These are phyloP conservation scores for Caenorhabditis virilis DNA, from an alignment of 2,888 invertebrate genomes.

Conservation along the genomic window DNA sequence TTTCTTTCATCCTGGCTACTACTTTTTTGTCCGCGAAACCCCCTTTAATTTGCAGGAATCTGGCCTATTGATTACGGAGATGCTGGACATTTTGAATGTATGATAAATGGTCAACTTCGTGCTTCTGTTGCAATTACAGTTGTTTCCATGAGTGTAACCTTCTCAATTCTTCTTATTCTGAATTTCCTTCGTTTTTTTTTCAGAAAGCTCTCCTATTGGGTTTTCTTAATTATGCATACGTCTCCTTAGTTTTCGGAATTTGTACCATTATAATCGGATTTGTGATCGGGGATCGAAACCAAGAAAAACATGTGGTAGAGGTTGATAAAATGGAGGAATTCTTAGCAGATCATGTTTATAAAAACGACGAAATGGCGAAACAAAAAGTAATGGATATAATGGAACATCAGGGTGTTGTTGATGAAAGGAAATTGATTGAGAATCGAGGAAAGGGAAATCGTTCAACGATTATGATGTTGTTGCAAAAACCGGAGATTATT, in stretches of 20 bases:
- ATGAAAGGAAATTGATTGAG: constrained; percentile 21
- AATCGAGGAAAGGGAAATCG: constrained; percentile 17
- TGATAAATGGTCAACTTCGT: constrained; percentile 21
- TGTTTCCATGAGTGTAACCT: constrained; percentile 12
- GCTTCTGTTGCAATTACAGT: constrained; percentile 22
- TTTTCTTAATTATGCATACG: constrained; percentile 22
- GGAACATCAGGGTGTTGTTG: constrained; percentile 14
- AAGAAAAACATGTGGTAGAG: constrained; percentile 11
- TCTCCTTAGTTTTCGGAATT: constrained; percentile 15
- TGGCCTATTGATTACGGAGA: constrained; percentile 39
- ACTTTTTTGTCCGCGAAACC: no score
- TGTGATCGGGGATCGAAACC: neutral
- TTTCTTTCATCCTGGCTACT: no score
- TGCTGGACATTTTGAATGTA: constrained; percentile 39
- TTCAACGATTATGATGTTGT: constrained; percentile 26
- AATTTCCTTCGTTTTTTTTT: no score
- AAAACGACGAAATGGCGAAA: constrained; percentile 33
- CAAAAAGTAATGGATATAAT: constrained; percentile 17
- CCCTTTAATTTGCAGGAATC: constrained; percentile 16
- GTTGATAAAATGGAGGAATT: constrained; percentile 41
- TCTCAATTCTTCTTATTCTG: no score
- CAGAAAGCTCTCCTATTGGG: constrained; percentile 19
- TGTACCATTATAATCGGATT: constrained; percentile 18
- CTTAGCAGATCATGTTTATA: constrained; percentile 30
- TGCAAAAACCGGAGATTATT: constrained; percentile 10